A percentile compares a stretch with the other conserved stretches of the same genome.
Evolutionary conservation across 2,888 invertebrate species (phyloP).

Genomic region (Sphinx pinastri): DNA sequence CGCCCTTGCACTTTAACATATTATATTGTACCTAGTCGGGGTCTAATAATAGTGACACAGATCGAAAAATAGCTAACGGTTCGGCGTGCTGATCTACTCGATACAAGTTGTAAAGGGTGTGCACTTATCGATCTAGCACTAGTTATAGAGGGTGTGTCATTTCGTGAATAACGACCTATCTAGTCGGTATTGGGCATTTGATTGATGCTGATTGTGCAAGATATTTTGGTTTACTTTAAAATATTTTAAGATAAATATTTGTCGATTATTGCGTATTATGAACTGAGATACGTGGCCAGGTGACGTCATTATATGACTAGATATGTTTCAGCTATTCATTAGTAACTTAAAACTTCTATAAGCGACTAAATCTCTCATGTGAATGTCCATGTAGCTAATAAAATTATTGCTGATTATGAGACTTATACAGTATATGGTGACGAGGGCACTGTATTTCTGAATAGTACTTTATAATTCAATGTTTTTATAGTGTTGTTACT

Average conservation of each 20-base stretch:
- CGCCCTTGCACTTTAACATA: slow-evolving; percentile 23
- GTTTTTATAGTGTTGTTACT: too few relatives aligned
- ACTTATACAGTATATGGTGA: too few relatives aligned
- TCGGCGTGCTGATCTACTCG: not conserved
- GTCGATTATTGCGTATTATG: too few relatives aligned
- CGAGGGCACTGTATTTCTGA: too few relatives aligned
- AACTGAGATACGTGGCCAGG: too few relatives aligned
- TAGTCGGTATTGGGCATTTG: not conserved
- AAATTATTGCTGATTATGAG: too few relatives aligned
- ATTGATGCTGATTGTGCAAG: not conserved
- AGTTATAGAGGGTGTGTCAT: not conserved
- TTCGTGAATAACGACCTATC: not conserved
- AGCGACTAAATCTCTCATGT: too few relatives aligned
- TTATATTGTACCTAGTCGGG: not conserved
- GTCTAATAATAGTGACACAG: not conserved
- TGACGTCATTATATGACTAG: too few relatives aligned
- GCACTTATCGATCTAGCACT: not conserved
- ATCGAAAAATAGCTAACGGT: slow-evolving; percentile 10
- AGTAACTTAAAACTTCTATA: too few relatives aligned
- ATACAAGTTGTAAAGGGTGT: slow-evolving; percentile 1
- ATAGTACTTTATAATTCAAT: too few relatives aligned
- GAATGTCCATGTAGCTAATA: too few relatives aligned
- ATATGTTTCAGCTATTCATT: too few relatives aligned
- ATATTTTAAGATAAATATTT: not conserved
- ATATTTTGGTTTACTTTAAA: not conserved